Evolutionary conservation across 2,113 vertebrate species (phyloP), one percentile per base, ranked within the genome.

Genomic region (Mugil cephalus): DNA sequence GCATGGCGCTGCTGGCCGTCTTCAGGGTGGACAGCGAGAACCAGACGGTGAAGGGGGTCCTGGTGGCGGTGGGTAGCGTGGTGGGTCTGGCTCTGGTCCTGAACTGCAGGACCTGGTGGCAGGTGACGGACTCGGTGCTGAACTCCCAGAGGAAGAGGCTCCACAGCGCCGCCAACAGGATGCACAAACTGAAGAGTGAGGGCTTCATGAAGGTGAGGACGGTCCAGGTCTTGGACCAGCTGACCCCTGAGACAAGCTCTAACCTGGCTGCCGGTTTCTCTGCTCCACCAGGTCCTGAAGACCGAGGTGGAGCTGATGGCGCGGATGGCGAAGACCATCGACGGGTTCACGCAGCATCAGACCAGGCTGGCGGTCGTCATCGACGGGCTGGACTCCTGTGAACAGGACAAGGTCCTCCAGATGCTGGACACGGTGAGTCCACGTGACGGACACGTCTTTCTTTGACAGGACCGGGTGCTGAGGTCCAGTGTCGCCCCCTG

Each of bases 391-490:
- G 98, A 99, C 82, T 96, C 98, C 38, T 99, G 98, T 1, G 98
- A 99, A n/a, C 98, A 99, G 89, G 98, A 99, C 91, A 97, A 96
- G 80, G 98, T 99, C 15, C 93, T 99, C 13, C 98, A 99, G 91
- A 99, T 99, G 98, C 94, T 99, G 8, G 97, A 99, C 89, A 99
- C 98, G 13, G 98, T 99, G 78, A 85, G 95, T 53, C 36, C 15
- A 11, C 30, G 6, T 17, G 10, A 24, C 13, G 47, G 14, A 45
- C 14, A 43, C n/a, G 17, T 21, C 48, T 48, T 13, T 2, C 8
- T 51, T 24, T 60, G 39, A 55, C 36, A 55, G 53, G 15, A 45
- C 43, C 4, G 15, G 43, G 6, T 42, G 40, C 40, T 13, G 40
- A 42, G 3, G 24, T 42, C 40, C 9, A 24, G 19, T 64, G 34